Evolutionary conservation across 1,140 invertebrate genomes (phyloP).

Genomic region (Pseudomyrmex pallidus): DNA sequence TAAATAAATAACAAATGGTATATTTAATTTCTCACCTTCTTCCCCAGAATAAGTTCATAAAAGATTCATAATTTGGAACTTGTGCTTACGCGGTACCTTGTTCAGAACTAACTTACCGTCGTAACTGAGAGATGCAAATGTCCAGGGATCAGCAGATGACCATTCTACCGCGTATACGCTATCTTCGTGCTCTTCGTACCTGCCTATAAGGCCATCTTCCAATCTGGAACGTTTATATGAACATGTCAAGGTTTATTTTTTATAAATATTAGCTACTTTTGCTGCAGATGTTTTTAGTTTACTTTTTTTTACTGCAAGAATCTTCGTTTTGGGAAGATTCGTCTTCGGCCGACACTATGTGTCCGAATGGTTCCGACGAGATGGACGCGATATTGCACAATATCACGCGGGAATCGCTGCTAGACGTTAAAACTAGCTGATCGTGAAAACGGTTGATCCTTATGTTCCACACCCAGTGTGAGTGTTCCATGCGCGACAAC

Average conservation of each 20-base stretch:
- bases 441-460: constrained; percentile 98
- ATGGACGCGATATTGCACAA: constrained; percentile 94
- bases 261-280: too few species aligned
- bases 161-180: constrained; percentile 98
- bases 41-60: constrained; percentile 83
- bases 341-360: constrained; percentile 85
- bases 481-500: constrained; percentile 94
- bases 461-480: constrained; percentile 98
- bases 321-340: constrained; percentile 76
- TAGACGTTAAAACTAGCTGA: constrained; percentile 97
- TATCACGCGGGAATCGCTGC: constrained; percentile 96
- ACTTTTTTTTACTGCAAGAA: constrained; percentile 81
- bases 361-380: constrained; percentile 92
- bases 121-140: constrained; percentile 98
- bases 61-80: constrained; percentile 92
- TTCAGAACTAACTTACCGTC: constrained; percentile 97
- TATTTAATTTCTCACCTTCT: neutral
- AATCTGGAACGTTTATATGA: constrained; percentile 82
- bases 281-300: constrained; percentile 28
- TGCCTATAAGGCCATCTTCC: constrained; percentile 93
- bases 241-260: neutral
- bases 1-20: constrained; percentile 27
- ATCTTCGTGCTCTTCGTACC: constrained; percentile 98
- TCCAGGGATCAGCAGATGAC: constrained; percentile 98
- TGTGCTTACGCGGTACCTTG: constrained; percentile 95